A percentile compares a stretch with the other conserved stretches of the same genome.
These are phyloP conservation scores for Chlamydotis undulata DNA, from an alignment of 2,113 vertebrate genomes.

Conservation along the genomic window DNA sequence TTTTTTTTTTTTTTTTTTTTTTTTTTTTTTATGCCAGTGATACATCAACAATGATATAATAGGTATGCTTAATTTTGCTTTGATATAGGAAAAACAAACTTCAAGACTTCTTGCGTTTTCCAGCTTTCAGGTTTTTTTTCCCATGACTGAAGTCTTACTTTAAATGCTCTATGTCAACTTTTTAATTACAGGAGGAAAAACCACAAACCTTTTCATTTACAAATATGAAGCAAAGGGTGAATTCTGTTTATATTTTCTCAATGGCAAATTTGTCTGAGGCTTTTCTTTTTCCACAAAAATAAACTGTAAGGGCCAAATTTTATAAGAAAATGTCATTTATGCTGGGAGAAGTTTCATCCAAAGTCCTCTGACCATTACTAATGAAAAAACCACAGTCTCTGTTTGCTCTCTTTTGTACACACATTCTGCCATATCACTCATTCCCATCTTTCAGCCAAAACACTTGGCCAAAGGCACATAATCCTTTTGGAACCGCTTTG, in stretches of 20 bases:
- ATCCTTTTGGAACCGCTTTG: not conserved
- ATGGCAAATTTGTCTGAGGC: not conserved
- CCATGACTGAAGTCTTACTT: not conserved
- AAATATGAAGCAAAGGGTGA: not conserved
- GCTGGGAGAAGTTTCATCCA: not conserved
- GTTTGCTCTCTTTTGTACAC: not conserved
- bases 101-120: not conserved
- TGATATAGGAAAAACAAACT: not conserved
- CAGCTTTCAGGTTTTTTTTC: not conserved
- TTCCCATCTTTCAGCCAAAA: not conserved
- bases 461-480: not conserved
- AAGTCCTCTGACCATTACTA: not conserved
- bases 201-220: not conserved
- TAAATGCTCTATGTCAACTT: not conserved
- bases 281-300: not conserved
- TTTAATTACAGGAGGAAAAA: rapidly evolving
- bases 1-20: not conserved
- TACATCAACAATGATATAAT: not conserved
- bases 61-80: not conserved
- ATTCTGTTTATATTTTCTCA: not conserved
- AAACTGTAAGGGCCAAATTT: not conserved
- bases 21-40: not conserved
- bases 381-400: not conserved
- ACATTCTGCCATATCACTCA: not conserved
- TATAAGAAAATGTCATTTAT: not conserved